Percentiles rank a stretch among this genome's conserved stretches.
phyloP scores from a whole-genome alignment of 23 tunicate genomes.

The Halocynthia aurantium region DNA sequence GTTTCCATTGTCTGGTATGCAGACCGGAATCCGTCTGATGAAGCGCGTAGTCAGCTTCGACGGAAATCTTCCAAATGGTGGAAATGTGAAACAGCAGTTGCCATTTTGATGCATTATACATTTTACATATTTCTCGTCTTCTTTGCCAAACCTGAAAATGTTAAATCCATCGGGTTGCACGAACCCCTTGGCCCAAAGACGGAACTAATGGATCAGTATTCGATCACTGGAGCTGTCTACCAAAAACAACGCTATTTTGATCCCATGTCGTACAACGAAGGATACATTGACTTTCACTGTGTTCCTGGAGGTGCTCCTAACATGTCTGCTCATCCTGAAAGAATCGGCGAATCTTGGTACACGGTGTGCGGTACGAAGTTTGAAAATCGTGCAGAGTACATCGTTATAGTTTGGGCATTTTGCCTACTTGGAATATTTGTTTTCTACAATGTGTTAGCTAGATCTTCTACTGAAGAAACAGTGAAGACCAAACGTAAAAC shows the following conservation, averaged over 20 bases:
- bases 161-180: conserved; percentile 60
- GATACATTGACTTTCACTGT: conserved; percentile 82
- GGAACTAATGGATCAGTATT: conserved; percentile 55
- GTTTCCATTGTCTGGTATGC: conserved; percentile 41
- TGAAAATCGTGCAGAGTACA: conserved; percentile 73
- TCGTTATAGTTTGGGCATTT: conserved; percentile 73
- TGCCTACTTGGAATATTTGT: conserved; percentile 56
- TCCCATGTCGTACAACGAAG: conserved; percentile 69
- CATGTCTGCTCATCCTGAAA: conserved; percentile 51
- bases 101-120: conserved; percentile 43
- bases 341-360: conserved; percentile 65
- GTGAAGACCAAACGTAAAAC: no score
- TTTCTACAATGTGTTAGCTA: conserved; percentile 61
- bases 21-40: conserved; percentile 48
- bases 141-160: conserved; percentile 73
- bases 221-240: conserved; percentile 63
- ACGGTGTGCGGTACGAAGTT: conserved; percentile 67
- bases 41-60: conserved; percentile 21
- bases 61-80: conserved; percentile 36
- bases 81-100: conserved; percentile 46
- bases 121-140: conserved; percentile 57
- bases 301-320: conserved; percentile 68
- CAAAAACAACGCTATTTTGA: conserved; percentile 80
- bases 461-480: conserved; percentile 40
- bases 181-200: conserved; percentile 62